Evolutionary conservation across 2,888 invertebrate genomes (phyloP), one percentile per base, ranked within the genome.

Genomic region (Nemapogon koenigi): DNA sequence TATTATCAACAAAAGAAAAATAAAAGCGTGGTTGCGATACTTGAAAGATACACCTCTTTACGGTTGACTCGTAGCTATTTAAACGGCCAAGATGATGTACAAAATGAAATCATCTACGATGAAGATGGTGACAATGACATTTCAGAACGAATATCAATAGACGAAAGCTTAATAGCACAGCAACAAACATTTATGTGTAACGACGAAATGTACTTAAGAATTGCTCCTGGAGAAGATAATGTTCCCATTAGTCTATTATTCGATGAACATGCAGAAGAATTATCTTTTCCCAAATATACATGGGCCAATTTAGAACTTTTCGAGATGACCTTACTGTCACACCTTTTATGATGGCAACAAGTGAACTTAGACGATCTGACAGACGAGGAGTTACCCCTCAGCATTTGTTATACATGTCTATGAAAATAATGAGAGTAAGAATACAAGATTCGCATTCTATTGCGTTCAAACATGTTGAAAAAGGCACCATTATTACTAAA

Each of bases 231-330:
- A 8, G 27, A 27, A 35, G 17, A 11, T 39, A 39, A 39, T 39
- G 33, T 33, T 39, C 33, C 39, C 43, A 18, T 39, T 45, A 48
- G 43, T 41, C 32, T 54, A 15, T 16, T 52, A 14, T 51, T 50
- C 33, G 51, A 54, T 37, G 45, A 45, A 17, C 47, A 52, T 42
- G 51, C 50, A 7, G 54, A 55, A 47, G 53, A 55, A 44, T 38
- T 55, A 11, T 51, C 53, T 13, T 55, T 58, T 41, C 53, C 55
- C 2, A 26, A 4, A 53, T 59, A 35, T 25, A 35, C 22, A 37
- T 44, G 3, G 53, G 55, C 7, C 35, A 51, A 17, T 42, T 41
- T 16, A 33, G 51, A 33, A 17, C 16, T 27, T 53, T 50, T 36
- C 39, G 25, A 8, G 38, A 41, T 11, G 42, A 14, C 28, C 6